These are phyloP conservation scores for Coecobrya sp. DNA, from an alignment of 2,888 invertebrate species.

Conservation along the genomic window DNA sequence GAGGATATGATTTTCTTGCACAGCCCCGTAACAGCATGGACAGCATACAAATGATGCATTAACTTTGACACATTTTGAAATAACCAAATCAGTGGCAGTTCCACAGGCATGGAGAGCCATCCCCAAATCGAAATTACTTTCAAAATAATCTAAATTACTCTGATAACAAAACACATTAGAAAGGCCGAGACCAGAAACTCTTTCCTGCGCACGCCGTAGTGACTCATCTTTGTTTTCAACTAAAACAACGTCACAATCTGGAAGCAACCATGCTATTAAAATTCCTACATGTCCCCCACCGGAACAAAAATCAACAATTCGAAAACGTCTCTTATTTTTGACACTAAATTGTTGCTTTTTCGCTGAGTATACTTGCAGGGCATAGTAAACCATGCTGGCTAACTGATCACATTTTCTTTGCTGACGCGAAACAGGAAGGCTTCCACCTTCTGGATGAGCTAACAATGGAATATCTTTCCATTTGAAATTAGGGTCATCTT, in stretches of 20 bases:
- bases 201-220: constrained; percentile 91
- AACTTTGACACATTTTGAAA: constrained; percentile 92
- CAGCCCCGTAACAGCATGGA: constrained; percentile 97
- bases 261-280: constrained; percentile 93
- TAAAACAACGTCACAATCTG: constrained; percentile 93
- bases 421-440: constrained; percentile 92
- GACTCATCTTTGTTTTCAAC: constrained; percentile 98
- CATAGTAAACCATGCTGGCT: constrained; percentile 94
- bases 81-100: constrained; percentile 96
- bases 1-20: constrained; percentile 94
- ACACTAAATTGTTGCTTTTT: constrained; percentile 49
- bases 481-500: constrained; percentile 87
- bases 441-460: constrained; percentile 93
- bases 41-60: constrained; percentile 95
- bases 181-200: constrained; percentile 91
- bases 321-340: constrained; percentile 87
- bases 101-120: constrained; percentile 98
- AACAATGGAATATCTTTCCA: constrained; percentile 93
- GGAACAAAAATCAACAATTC: constrained; percentile 97
- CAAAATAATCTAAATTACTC: constrained; percentile 96
- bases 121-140: constrained; percentile 93
- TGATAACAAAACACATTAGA: constrained; percentile 93
- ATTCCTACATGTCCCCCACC: constrained; percentile 98
- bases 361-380: constrained; percentile 90
- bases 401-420: constrained; percentile 95